Percentiles rank a stretch among this genome's conserved stretches.
Conservation (phyloP, 2,888 invertebrate species). For the Mythimna pallens region DNA sequence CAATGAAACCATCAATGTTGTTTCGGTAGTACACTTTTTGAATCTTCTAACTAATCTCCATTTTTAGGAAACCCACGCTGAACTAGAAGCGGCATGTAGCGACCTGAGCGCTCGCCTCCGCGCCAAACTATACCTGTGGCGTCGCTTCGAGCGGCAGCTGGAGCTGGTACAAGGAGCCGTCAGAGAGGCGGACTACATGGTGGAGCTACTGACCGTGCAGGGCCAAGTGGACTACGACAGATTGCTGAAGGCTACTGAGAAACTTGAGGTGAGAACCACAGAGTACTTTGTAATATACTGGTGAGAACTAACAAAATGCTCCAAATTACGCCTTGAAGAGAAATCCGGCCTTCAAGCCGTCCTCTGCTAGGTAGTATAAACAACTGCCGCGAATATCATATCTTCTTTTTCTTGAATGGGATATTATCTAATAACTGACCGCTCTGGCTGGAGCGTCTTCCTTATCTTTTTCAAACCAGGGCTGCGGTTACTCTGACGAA, state of each 20-base stretch:
- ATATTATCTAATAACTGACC: too few species aligned
- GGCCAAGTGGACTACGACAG: conserved; percentile 96
- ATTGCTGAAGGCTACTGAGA: conserved; percentile 95
- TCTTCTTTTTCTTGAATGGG: too few species aligned
- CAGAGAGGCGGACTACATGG: conserved; percentile 96
- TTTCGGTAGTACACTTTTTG: neutral
- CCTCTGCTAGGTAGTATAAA: too few species aligned
- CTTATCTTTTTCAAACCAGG: too few species aligned
- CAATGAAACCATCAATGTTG: too few species aligned
- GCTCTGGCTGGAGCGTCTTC: too few species aligned
- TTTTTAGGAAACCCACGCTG: conserved; percentile 93
- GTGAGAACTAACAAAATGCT: conserved; percentile 79
- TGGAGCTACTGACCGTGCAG: conserved; percentile 95
- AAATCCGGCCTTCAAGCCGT: too few species aligned
- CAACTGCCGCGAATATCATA: too few species aligned
- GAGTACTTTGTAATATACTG: too few species aligned
- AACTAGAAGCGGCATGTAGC: conserved; percentile 93
- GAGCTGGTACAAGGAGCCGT: conserved; percentile 95
- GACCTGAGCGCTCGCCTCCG: conserved; percentile 92
- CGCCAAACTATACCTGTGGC: conserved; percentile 93
- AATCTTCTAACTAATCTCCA: neutral
- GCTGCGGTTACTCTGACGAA: too few species aligned
- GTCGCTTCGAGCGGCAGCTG: conserved; percentile 94
- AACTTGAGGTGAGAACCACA: conserved; percentile 93
- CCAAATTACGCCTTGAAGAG: too few species aligned